Percentiles rank a stretch among this genome's conserved stretches.
Evolutionary conservation across 2,888 invertebrate genomes (phyloP).

Genomic region (Sipunculus nudus): DNA sequence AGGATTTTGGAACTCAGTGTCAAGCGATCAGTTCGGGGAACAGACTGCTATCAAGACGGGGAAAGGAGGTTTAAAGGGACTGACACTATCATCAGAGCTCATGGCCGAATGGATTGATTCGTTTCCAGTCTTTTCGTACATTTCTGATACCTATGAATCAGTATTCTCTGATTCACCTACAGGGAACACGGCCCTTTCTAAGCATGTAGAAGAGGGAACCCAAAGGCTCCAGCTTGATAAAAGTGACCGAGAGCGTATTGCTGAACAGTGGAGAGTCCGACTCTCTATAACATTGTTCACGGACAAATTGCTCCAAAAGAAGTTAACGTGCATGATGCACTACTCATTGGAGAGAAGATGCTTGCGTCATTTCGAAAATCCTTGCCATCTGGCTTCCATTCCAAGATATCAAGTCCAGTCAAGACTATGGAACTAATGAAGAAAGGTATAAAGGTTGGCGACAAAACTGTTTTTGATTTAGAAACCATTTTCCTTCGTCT

Average conservation of each 20-base stretch:
- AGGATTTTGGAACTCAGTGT: conserved; percentile 1
- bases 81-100: neutral
- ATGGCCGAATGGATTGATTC: conserved; percentile 7
- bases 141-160: too few relatives aligned
- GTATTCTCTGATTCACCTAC: too few relatives aligned
- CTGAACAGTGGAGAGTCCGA: neutral
- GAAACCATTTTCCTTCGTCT: conserved; percentile 1
- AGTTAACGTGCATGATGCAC: conserved; percentile 10
- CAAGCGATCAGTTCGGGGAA: conserved; percentile 8
- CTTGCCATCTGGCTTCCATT: neutral
- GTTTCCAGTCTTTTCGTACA: too few relatives aligned
- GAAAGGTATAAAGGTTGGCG: neutral
- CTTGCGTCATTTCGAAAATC: neutral
- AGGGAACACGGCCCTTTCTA: too few relatives aligned
- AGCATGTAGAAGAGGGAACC: conserved; percentile 3
- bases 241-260: neutral
- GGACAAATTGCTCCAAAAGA: neutral
- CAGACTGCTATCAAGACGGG: neutral
- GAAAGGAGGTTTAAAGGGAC: conserved; percentile 9
- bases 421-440: conserved; percentile 8
- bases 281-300: conserved; percentile 1
- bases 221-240: neutral
- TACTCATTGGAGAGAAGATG: conserved; percentile 2
- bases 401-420: conserved; percentile 1
- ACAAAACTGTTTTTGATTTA: neutral